Evolutionary conservation across 2,888 invertebrate species (phyloP), one percentile per base, ranked within the genome.

Genomic region (Phorcus lineatus): DNA sequence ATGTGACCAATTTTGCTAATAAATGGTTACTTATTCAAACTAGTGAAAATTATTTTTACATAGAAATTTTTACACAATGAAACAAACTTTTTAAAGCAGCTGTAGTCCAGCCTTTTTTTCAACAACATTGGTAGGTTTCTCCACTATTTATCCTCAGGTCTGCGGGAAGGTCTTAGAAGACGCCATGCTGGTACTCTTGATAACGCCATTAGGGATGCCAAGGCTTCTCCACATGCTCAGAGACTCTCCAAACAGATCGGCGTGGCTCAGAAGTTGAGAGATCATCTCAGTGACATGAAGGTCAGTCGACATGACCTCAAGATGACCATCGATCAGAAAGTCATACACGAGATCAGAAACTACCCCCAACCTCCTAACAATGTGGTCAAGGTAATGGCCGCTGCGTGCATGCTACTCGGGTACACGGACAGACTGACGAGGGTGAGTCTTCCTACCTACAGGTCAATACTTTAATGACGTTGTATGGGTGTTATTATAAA

Each of bases 351-450:
- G 83, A 86, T 91, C 31, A 84, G 90, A 31, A 86, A 89, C 62
- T 91, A 91, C 80, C 85, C 87, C 40, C 83, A 86, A 22, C 91
- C 91, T 2, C 90, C 90, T 1, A 75, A 81, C 17, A 86, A 88
- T 66, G 88, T 91, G 6, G 90, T 89, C 78, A 85, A 89, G 40
- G 88, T 90, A 31, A 91, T 91, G 89, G 84, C 86, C n/a, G 89
- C 90, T 9, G 84, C 88, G 0, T 90, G 90, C 83, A 84, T 91
- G 83, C 78, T 91, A 74, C 84, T 90, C 0, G 91, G 90, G 0
- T 85, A 90, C 76, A 83, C 87, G 2, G 91, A 91, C 47, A 81
- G 85, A 55, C n/a, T 55, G 19, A 19, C 19, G 4, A 3, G 19
- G 55, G 19, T 19, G 17, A 36, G 36, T 36, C 36, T 36, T 36